phyloP scores from a whole-genome alignment of 2,113 vertebrate genomes.

The Mobula hypostoma region DNA sequence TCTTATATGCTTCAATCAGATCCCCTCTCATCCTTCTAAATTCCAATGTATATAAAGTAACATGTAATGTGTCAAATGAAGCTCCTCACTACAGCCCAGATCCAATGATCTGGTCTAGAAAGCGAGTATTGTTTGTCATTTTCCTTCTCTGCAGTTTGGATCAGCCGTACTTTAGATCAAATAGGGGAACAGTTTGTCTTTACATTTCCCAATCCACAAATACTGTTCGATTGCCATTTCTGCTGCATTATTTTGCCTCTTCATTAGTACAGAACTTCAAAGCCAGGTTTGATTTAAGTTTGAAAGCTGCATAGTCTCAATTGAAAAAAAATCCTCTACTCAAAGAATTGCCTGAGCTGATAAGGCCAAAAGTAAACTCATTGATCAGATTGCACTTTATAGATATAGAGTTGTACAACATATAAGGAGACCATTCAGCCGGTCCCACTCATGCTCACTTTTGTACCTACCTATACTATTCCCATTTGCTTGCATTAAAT shows the following conservation, averaged over 20 bases:
- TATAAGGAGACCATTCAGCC: no score
- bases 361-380: not conserved
- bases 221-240: not conserved
- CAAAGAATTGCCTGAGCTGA: not conserved
- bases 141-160: not conserved
- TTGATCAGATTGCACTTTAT: not conserved
- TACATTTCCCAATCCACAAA: not conserved
- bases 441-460: no score
- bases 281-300: not conserved
- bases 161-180: not conserved
- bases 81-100: not conserved
- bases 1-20: no score
- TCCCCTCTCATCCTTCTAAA: no score
- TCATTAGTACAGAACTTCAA: not conserved
- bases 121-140: not conserved
- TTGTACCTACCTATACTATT: no score
- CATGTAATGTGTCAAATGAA: not conserved
- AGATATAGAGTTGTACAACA: no score
- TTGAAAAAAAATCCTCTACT: not conserved
- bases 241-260: not conserved
- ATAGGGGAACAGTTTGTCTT: not conserved
- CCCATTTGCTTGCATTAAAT: no score
- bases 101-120: not conserved
- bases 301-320: not conserved
- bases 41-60: not conserved